Evolutionary conservation across 2,888 invertebrate genomes (phyloP).

Genomic region (Polyommatus iphigenia): DNA sequence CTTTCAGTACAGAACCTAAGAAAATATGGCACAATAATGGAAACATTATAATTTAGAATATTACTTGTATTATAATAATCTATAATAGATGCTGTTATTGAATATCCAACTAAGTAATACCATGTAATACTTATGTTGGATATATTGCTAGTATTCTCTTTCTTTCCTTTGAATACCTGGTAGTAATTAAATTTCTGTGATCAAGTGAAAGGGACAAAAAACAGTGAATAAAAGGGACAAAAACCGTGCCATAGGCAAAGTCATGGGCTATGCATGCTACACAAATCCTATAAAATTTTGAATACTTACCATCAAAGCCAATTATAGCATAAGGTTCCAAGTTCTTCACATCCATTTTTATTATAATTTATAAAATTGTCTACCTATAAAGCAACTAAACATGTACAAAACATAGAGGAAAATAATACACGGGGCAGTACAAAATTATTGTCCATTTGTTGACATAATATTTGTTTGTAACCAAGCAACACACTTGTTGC

Average conservation of each 20-base stretch:
- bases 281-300: not conserved
- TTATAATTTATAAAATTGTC: conserved; percentile 30
- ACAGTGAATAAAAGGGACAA: no score
- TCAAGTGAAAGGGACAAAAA: no score
- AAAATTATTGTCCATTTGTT: conserved; percentile 1
- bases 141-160: no score
- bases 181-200: no score
- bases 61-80: no score
- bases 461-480: conserved; percentile 40
- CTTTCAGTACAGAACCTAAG: conserved; percentile 69
- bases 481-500: conserved; percentile 38
- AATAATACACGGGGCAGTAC: no score
- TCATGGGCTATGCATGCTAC: not conserved
- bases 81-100: conserved; percentile 14
- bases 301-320: conserved; percentile 87
- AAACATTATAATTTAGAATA: no score
- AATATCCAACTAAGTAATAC: no score
- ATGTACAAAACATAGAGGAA: no score
- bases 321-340: conserved; percentile 86
- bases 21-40: not conserved
- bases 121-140: no score
- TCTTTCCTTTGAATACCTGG: no score
- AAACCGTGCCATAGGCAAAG: not conserved
- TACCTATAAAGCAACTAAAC: not conserved
- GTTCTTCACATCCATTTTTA: conserved; percentile 75